Conservation (phyloP, 2,113 vertebrate genomes). For the Antechinus stuartii region DNA sequence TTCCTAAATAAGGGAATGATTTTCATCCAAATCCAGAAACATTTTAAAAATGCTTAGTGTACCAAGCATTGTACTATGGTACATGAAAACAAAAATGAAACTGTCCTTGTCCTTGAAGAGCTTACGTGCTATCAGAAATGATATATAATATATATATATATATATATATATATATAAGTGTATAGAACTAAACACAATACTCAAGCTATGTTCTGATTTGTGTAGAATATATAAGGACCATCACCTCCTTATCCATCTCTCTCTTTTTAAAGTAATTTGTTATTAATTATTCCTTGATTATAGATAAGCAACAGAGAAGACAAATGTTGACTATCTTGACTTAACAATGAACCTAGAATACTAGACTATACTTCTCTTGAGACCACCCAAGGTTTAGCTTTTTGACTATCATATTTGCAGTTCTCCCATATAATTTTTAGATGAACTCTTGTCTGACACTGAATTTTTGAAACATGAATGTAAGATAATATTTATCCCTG, state of each 20-base stretch:
- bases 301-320: too few species aligned
- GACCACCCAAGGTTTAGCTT: neutral
- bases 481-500: neutral
- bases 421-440: neutral
- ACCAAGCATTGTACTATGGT: neutral
- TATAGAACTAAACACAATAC: neutral
- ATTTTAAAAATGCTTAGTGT: neutral
- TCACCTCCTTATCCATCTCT: neutral
- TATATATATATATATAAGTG: neutral
- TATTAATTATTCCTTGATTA: too few species aligned
- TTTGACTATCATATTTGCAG: neutral
- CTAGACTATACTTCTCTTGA: neutral
- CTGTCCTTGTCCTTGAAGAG: neutral
- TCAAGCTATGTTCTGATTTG: neutral
- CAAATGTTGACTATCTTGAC: too few species aligned
- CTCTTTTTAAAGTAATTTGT: too few species aligned
- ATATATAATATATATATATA: neutral
- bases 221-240: neutral
- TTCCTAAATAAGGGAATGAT: neutral
- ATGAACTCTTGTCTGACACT: neutral
- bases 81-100: neutral
- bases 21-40: neutral
- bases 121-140: neutral
- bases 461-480: neutral
- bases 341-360: too few species aligned